Evolutionary conservation across 92 coral and sea anemone species (phyloP).

Genomic region (Umimayanthus kanabou): DNA sequence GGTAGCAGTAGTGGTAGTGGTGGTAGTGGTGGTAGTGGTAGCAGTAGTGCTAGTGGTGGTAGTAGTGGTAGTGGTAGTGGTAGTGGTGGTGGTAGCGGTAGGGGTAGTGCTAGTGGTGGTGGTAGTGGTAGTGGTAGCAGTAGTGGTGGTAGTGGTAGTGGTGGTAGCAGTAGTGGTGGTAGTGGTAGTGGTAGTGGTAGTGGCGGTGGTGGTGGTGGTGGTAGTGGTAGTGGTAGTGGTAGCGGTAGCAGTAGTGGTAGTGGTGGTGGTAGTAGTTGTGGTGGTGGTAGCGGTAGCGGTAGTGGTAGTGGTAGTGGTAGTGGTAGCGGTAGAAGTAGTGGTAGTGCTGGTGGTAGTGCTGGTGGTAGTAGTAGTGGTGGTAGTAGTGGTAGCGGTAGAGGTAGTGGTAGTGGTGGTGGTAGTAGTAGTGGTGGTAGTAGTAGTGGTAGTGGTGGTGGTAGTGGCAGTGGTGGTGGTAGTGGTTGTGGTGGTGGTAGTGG

Average conservation of each 20-base stretch:
- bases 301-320: background rate
- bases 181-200: background rate
- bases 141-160: background rate
- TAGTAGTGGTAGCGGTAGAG: background rate
- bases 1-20: background rate
- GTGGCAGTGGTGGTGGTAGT: no score
- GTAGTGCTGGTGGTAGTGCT: background rate
- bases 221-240: background rate
- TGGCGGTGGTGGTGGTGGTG: background rate
- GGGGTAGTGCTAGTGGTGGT: background rate
- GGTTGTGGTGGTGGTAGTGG: no score
- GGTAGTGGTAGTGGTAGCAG: background rate
- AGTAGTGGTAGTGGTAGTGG: background rate
- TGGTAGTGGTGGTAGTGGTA: no score
- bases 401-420: slow-evolving; percentile 8
- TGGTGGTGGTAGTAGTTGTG: no score
- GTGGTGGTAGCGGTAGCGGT: background rate
- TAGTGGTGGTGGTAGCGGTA: background rate
- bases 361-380: background rate
- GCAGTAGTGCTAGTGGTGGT: no score
- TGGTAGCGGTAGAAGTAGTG: background rate
- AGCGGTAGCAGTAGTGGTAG: no score
- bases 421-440: background rate
- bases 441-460: no score
- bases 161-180: background rate